Evolutionary conservation across 53 echinoderm and acorn worm genomes (phyloP).

Genomic region (Antedon mediterranea): DNA sequence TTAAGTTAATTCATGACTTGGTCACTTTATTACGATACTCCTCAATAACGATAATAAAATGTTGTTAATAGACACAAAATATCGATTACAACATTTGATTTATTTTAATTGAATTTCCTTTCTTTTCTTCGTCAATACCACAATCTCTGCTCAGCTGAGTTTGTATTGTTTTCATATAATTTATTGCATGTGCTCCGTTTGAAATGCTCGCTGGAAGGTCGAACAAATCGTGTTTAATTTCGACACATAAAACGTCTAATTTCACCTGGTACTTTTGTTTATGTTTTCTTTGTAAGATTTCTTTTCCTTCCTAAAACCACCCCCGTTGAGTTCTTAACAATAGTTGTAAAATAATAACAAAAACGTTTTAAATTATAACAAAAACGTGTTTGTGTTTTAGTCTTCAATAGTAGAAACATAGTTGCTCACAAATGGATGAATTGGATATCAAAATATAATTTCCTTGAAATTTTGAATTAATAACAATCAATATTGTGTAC

Average conservation of each 20-base stretch:
- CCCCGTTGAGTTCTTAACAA: not conserved
- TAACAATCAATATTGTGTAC: too few relatives aligned
- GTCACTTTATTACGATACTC: too few relatives aligned
- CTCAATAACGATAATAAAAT: too few relatives aligned
- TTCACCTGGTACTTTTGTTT: not conserved
- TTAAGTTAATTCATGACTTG: too few relatives aligned
- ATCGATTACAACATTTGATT: not conserved
- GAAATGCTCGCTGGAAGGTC: not conserved
- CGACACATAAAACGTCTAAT: not conserved
- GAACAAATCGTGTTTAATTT: not conserved
- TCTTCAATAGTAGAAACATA: too few relatives aligned
- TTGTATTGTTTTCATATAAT: not conserved
- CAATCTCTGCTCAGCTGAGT: not conserved
- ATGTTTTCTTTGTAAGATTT: not conserved
- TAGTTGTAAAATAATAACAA: too few relatives aligned
- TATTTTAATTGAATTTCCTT: not conserved
- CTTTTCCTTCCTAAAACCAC: not conserved
- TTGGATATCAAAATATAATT: too few relatives aligned
- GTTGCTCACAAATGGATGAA: too few relatives aligned
- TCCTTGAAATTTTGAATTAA: too few relatives aligned
- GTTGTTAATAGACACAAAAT: too few relatives aligned
- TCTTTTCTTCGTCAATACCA: not conserved
- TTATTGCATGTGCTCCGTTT: not conserved
- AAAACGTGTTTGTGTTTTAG: too few relatives aligned
- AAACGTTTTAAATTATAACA: too few relatives aligned